A percentile compares a stretch with the other conserved stretches of the same genome.
These are phyloP conservation scores for Ormyrus rosae DNA, from an alignment of 2,888 invertebrate genomes.

Conservation along the genomic window DNA sequence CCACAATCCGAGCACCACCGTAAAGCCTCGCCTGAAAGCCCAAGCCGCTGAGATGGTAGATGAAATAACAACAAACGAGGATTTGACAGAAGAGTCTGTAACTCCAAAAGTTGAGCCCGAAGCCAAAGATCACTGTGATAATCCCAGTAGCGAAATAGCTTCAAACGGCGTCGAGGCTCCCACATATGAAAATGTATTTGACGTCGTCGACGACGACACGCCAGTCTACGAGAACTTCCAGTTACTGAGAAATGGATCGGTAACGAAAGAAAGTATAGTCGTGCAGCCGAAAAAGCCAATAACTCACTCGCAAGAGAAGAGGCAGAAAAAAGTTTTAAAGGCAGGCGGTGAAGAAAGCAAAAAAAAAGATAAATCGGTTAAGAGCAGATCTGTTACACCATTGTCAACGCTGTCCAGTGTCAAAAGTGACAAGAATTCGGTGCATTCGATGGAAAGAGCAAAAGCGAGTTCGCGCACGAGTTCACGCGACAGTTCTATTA, in stretches of 20 bases:
- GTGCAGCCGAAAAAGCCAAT: background rate
- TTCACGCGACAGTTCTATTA: constrained; percentile 41
- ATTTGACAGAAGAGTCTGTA: background rate
- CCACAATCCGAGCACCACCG: constrained; percentile 18
- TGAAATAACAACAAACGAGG: background rate
- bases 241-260: background rate
- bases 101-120: constrained; percentile 27
- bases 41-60: constrained; percentile 11
- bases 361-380: constrained; percentile 9
- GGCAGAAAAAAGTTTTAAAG: no score
- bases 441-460: background rate
- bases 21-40: constrained; percentile 15
- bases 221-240: constrained; percentile 66
- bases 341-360: background rate
- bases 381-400: constrained; percentile 30
- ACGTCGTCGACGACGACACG: constrained; percentile 50
- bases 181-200: constrained; percentile 65
- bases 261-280: background rate
- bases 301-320: no score
- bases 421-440: constrained; percentile 29
- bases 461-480: constrained; percentile 6
- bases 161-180: constrained; percentile 29
- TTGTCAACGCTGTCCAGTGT: constrained; percentile 13
- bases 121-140: constrained; percentile 63
- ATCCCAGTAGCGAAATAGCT: constrained; percentile 28